Evolutionary conservation across 1,140 invertebrate species (phyloP).

Genomic region (Temnothorax nylanderi): DNA sequence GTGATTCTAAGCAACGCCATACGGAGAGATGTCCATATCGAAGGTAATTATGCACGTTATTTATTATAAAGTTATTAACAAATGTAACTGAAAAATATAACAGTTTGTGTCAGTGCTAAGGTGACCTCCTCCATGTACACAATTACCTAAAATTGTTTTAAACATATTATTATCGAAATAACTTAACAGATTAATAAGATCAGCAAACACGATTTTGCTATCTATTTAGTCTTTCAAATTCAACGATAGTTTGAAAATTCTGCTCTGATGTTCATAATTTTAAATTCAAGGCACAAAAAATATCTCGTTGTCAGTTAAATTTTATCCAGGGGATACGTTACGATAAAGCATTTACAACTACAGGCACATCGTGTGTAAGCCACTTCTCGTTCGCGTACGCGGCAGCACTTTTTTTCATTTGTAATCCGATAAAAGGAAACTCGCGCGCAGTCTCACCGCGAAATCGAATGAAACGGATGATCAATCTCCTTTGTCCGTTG

Average conservation of each 20-base stretch:
- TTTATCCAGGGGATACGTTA: not conserved
- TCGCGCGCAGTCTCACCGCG: constrained; percentile 13
- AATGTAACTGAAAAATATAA: too few relatives aligned
- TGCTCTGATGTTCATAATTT: not conserved
- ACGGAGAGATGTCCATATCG: too few relatives aligned
- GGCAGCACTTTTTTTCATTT: constrained; percentile 34
- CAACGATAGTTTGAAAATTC: not conserved
- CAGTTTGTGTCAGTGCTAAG: too few relatives aligned
- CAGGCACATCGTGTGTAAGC: not conserved
- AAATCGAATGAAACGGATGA: constrained; percentile 61
- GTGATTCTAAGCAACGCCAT: too few relatives aligned
- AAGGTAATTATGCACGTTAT: too few relatives aligned
- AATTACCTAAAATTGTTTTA: not conserved
- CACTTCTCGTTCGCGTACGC: not conserved
- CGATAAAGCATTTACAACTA: constrained; percentile 1
- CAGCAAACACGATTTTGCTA: too few relatives aligned
- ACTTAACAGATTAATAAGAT: not conserved
- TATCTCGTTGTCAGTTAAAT: not conserved
- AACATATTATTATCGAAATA: not conserved
- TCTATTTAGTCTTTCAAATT: not conserved
- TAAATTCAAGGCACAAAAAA: not conserved
- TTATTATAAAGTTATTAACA: too few relatives aligned
- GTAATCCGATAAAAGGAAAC: constrained; percentile 47
- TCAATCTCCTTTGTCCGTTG: constrained; percentile 61
- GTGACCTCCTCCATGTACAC: too few relatives aligned